Conservation (phyloP, 2,113 vertebrate genomes). For the Caloenas nicobarica region DNA sequence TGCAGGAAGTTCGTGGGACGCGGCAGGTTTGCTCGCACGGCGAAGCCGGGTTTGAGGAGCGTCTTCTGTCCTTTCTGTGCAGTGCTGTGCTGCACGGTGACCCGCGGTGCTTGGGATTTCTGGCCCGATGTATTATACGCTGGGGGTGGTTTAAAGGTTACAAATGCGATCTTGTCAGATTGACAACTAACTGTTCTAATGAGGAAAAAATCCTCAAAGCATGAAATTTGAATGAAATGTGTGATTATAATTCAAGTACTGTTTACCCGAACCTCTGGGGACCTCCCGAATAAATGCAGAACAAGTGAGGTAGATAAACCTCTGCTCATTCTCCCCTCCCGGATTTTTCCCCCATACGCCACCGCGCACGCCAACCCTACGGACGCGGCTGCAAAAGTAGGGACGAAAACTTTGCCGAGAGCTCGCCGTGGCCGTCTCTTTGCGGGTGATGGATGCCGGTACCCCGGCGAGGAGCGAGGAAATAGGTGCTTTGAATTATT, state of each 20-base stretch:
- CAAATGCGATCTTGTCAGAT: conserved; percentile 75
- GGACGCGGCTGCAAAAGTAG: not conserved
- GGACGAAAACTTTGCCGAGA: conserved; percentile 34
- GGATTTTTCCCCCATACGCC: rapidly evolving
- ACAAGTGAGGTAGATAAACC: conserved; percentile 74
- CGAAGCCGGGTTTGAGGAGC: not conserved
- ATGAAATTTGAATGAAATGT: conserved; percentile 88
- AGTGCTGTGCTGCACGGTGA: not conserved
- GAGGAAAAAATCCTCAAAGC: conserved; percentile 84
- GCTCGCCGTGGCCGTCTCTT: not conserved
- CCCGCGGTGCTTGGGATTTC: not conserved
- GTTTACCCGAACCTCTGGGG: conserved; percentile 80
- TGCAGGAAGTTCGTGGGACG: rapidly evolving
- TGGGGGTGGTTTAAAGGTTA: conserved; percentile 73
- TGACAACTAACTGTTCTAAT: conserved; percentile 84
- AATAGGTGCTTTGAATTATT: conserved; percentile 82
- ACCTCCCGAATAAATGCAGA: conserved; percentile 71
- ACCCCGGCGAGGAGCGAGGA: conserved; percentile 60
- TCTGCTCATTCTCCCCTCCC: not conserved
- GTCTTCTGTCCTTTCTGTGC: too few relatives aligned
- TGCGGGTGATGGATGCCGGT: conserved; percentile 58
- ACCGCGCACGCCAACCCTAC: not conserved
- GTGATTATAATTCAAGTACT: conserved; percentile 87
- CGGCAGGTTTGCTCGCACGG: not conserved
- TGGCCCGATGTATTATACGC: conserved; percentile 39